Conservation (phyloP, 1,140 invertebrate species). For the Caenorhabditis tropicalis region DNA sequence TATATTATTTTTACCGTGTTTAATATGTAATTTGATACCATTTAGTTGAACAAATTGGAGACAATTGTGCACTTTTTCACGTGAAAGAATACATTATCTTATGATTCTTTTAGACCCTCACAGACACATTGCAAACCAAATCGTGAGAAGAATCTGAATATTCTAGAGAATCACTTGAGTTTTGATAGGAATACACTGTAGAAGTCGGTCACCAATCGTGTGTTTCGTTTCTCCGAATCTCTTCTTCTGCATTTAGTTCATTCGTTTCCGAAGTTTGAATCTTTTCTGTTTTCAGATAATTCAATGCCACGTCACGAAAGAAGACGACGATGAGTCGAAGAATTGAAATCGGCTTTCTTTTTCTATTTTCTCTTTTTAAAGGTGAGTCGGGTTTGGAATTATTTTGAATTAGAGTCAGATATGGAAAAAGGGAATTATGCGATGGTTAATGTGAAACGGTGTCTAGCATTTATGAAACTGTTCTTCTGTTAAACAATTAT, state of each 20-base stretch:
- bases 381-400: too few relatives aligned
- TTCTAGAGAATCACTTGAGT: slow-evolving; percentile 19
- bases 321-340: slow-evolving; percentile 21
- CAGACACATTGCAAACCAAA: neutral
- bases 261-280: neutral
- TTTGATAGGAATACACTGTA: neutral
- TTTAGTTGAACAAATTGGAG: slow-evolving; percentile 19
- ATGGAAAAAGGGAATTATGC: neutral
- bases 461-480: too few relatives aligned
- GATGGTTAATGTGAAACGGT: too few relatives aligned
- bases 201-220: neutral
- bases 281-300: neutral
- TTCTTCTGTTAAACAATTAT: too few relatives aligned
- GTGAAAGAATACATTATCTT: slow-evolving; percentile 13
- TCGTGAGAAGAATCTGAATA: slow-evolving; percentile 5
- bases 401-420: too few relatives aligned
- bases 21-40: neutral
- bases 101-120: neutral
- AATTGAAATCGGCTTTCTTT: too few relatives aligned
- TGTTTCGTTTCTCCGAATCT: neutral
- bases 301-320: slow-evolving; percentile 1
- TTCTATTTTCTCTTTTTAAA: neutral
- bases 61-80: neutral
- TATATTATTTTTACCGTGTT: neutral
- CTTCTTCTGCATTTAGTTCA: too few relatives aligned